These are phyloP conservation scores for Cheilosia soror DNA, from an alignment of 2,888 invertebrate species.

Conservation along the genomic window DNA sequence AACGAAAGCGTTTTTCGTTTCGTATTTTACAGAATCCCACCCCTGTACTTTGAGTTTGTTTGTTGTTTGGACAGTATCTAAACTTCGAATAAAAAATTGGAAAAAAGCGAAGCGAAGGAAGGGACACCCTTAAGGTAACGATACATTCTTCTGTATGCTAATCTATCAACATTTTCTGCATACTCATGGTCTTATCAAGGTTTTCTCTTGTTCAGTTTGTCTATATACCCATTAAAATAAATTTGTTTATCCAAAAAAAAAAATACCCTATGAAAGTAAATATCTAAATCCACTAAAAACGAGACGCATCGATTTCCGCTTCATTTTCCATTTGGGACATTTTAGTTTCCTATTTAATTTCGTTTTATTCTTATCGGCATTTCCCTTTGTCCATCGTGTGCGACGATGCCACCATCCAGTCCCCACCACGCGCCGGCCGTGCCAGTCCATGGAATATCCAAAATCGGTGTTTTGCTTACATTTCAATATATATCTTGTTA, in stretches of 20 bases:
- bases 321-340: constrained; percentile 73
- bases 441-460: constrained; percentile 1
- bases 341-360: constrained; percentile 73
- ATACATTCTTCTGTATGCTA: no score
- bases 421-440: no score
- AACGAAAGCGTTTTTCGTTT: no score
- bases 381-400: constrained; percentile 55
- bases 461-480: constrained; percentile 66
- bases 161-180: no score
- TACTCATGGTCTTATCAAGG: neutral
- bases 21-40: no score
- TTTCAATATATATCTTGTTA: constrained; percentile 68
- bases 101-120: no score
- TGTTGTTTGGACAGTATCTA: no score
- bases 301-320: constrained; percentile 69
- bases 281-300: constrained; percentile 53
- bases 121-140: no score
- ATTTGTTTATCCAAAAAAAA: constrained; percentile 57
- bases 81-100: no score
- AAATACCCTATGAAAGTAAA: constrained; percentile 58
- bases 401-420: neutral
- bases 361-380: constrained; percentile 70
- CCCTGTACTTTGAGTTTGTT: no score
- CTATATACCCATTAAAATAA: constrained; percentile 41
- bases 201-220: neutral